These are phyloP conservation scores for Drosophila longiperda DNA, from an alignment of 2,888 invertebrate species.

Conservation along the genomic window DNA sequence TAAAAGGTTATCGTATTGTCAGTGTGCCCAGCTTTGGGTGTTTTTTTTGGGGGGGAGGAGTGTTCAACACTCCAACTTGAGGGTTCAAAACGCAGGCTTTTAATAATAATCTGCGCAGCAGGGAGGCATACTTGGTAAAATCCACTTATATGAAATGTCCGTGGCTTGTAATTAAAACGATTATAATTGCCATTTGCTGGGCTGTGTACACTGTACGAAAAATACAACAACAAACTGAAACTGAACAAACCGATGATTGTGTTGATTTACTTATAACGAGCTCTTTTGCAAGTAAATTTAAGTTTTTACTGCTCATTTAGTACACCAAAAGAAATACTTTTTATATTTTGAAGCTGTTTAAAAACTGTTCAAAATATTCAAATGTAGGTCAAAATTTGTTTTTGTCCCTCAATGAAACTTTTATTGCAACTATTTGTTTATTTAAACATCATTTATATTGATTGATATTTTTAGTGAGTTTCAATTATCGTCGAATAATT, in stretches of 20 bases:
- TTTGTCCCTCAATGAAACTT: background rate
- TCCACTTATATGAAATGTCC: slow-evolving; percentile 60
- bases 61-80: background rate
- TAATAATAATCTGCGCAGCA: slow-evolving; percentile 54
- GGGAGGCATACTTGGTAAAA: slow-evolving; percentile 34
- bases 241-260: background rate
- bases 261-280: no score
- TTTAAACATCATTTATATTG: slow-evolving; percentile 36
- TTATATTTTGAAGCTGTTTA: background rate
- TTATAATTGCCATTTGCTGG: slow-evolving; percentile 62
- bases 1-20: slow-evolving; percentile 63
- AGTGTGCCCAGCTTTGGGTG: slow-evolving; percentile 21
- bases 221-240: background rate
- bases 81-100: slow-evolving; percentile 36
- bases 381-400: background rate
- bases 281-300: background rate
- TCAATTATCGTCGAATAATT: slow-evolving; percentile 4
- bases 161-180: slow-evolving; percentile 66
- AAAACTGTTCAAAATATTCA: no score
- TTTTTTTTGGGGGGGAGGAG: background rate
- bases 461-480: slow-evolving; percentile 13
- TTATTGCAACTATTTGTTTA: slow-evolving; percentile 36
- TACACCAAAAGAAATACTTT: background rate
- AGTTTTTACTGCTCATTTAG: background rate
- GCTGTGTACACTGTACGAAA: slow-evolving; percentile 48